Evolutionary conservation across 92 coral and sea anemone genomes (phyloP), one percentile per base, ranked within the genome.

Genomic region (Galaxea fascicularis): DNA sequence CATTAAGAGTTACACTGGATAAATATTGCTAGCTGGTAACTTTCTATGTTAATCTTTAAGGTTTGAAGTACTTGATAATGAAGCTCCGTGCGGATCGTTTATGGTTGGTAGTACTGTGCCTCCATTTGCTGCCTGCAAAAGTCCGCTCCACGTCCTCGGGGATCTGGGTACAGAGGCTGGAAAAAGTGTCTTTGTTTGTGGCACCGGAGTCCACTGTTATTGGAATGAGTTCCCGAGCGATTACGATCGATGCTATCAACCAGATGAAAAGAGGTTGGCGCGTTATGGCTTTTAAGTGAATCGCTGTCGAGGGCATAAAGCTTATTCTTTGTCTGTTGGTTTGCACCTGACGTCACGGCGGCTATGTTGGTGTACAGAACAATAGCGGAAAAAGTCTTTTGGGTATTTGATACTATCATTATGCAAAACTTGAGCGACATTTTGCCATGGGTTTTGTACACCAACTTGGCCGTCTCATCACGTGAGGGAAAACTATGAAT

Each of bases 201-300:
- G 73, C 73, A 58, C 83, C 56, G 57, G 51, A 1, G 65, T 78
- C 83, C 26, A 63, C 52, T 24, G 53, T 58, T n/a, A 4, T 78
- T 78, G 83, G 83, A 58, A 78, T 78, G 83, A 78, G 83, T 63
- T 56, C 83, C 69, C 83, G 83, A 56, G 83, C 73, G 53, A 58
- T 78, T 24, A 78, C 83, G 11, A 63, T 59, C 35, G 83, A 78
- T 44, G 65, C 83, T 25, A 78, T 78, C 56, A 78, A 78, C 83
- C 83, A 78, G 83, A 78, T 78, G 73, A 78, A 78, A 78, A 60
- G 83, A 78, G 83, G 83, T 78, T 78, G 46, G 73, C 56, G 54
- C 75, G 75, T 70, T 41, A 1, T 70, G 54, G 27, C 28, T 16
- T 70, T 70, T 70, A 70, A 70, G 54, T 70, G 75, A 70, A 45